A percentile compares a stretch with the other conserved stretches of the same genome.
These are phyloP conservation scores for Eumaeus atala DNA, from an alignment of 1,140 invertebrate species.

Conservation along the genomic window DNA sequence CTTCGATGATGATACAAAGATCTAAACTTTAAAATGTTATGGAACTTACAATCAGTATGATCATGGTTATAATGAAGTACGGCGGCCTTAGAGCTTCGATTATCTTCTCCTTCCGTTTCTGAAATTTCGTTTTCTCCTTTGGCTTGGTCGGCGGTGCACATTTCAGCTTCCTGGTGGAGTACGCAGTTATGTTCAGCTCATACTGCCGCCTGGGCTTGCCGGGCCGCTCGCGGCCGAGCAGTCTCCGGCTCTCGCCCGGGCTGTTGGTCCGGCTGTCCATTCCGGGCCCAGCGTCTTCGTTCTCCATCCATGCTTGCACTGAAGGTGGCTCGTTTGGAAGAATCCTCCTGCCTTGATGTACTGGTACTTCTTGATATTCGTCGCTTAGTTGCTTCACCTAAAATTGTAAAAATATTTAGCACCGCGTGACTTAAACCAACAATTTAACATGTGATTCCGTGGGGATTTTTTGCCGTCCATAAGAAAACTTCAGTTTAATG, in stretches of 20 bases:
- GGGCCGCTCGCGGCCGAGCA: slow-evolving; percentile 29
- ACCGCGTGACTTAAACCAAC: neutral
- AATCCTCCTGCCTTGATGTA: slow-evolving; percentile 41
- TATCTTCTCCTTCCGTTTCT: slow-evolving; percentile 50
- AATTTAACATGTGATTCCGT: neutral
- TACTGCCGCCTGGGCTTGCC: slow-evolving; percentile 32
- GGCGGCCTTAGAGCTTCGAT: slow-evolving; percentile 44
- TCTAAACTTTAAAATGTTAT: no score
- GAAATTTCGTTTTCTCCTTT: slow-evolving; percentile 43
- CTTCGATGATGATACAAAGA: no score
- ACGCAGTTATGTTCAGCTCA: slow-evolving; percentile 45
- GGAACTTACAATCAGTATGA: slow-evolving; percentile 52
- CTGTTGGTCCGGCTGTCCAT: slow-evolving; percentile 38
- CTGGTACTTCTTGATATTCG: slow-evolving; percentile 30
- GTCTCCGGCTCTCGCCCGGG: slow-evolving; percentile 44
- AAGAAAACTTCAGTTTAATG: no score
- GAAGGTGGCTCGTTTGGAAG: slow-evolving; percentile 34
- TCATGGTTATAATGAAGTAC: slow-evolving; percentile 57
- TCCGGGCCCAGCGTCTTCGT: slow-evolving; percentile 33
- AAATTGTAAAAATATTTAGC: slow-evolving; percentile 7
- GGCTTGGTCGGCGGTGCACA: slow-evolving; percentile 22
- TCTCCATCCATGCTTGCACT: slow-evolving; percentile 45
- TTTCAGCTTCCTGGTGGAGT: slow-evolving; percentile 35
- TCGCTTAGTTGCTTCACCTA: slow-evolving; percentile 34
- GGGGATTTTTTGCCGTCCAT: no score